Evolutionary conservation across 2,888 invertebrate species (phyloP).

Genomic region (Drosophila koepferae): DNA sequence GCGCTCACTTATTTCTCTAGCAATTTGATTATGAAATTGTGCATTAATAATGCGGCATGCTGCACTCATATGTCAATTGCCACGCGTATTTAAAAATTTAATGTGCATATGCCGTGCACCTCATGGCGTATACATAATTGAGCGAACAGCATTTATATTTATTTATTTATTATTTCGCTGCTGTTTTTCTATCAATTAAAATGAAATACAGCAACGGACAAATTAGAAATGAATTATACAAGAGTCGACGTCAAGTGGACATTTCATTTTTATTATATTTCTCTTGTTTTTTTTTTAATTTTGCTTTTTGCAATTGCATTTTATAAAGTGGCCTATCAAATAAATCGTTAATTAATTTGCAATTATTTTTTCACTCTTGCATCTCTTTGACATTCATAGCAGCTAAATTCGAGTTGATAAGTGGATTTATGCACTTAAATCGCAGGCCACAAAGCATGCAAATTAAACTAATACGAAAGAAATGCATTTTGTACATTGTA

Average conservation of each 20-base stretch:
- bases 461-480: not conserved
- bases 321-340: constrained; percentile 24
- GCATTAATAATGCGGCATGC: constrained; percentile 31
- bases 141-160: constrained; percentile 23
- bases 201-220: constrained; percentile 23
- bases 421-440: constrained; percentile 17
- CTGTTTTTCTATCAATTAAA: constrained; percentile 37
- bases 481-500: not conserved
- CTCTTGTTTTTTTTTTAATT: not conserved
- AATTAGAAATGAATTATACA: constrained; percentile 50
- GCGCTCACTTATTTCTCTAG: constrained; percentile 10
- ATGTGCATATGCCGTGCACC: constrained; percentile 11
- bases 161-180: constrained; percentile 3
- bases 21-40: constrained; percentile 47
- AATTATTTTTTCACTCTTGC: not conserved
- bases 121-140: constrained; percentile 65
- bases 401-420: constrained; percentile 8
- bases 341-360: constrained; percentile 38
- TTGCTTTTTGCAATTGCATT: constrained; percentile 2
- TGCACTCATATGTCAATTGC: constrained; percentile 10
- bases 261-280: not conserved
- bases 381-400: constrained; percentile 1
- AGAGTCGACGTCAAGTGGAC: constrained; percentile 18
- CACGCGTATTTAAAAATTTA: constrained; percentile 42
- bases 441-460: constrained; percentile 13